Evolutionary conservation across 35 echinoderm and acorn worm genomes (phyloP).

Genomic region (Stichopus chloronotus): DNA sequence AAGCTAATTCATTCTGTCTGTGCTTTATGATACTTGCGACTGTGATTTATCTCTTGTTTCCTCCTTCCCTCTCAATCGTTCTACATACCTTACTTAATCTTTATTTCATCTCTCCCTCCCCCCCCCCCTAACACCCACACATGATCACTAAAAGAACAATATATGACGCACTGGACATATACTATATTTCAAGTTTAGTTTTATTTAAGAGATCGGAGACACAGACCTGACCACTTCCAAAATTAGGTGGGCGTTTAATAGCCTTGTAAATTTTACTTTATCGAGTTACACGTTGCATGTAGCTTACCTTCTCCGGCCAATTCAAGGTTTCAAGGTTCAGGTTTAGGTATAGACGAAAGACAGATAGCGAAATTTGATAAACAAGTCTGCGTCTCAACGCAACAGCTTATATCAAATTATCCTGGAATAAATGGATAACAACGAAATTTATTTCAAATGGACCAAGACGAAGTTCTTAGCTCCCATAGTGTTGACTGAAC

Average conservation of each 20-base stretch:
- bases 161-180: no score
- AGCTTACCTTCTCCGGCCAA: not conserved
- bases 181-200: no score
- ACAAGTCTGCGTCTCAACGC: not conserved
- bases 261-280: not conserved
- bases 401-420: not conserved
- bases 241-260: not conserved
- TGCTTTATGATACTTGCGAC: no score
- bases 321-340: not conserved
- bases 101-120: no score
- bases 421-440: not conserved
- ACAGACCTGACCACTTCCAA: not conserved
- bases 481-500: no score
- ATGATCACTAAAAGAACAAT: no score
- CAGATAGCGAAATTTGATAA: not conserved
- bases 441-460: not conserved
- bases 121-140: no score
- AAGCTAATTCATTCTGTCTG: no score
- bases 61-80: no score
- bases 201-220: no score
- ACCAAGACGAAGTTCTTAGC: not conserved
- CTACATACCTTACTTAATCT: no score
- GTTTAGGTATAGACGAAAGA: not conserved
- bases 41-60: no score
- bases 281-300: not conserved